phyloP scores from a whole-genome alignment of 2,113 vertebrate species.

The Vidua macroura region DNA sequence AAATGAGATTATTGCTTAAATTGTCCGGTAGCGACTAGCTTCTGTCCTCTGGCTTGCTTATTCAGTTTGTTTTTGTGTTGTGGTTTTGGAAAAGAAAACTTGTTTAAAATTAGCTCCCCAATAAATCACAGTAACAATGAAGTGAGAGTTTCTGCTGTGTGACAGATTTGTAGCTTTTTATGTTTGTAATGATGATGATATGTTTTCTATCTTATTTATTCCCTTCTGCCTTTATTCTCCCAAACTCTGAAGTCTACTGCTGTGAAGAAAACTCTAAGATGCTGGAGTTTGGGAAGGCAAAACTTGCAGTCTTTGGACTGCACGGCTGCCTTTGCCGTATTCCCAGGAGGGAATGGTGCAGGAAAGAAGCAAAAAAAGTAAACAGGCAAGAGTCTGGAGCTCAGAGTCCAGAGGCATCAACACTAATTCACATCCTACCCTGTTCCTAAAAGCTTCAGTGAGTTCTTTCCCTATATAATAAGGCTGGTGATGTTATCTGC shows the following conservation, averaged over 20 bases:
- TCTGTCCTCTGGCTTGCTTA: conserved; percentile 68
- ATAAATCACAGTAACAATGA: conserved; percentile 80
- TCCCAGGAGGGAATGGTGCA: background rate
- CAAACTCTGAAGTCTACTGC: conserved; percentile 40
- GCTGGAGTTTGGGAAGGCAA: background rate
- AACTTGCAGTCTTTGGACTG: background rate
- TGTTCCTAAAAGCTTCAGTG: background rate
- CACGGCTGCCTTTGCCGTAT: background rate
- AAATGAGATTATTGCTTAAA: conserved; percentile 77
- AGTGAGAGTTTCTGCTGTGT: conserved; percentile 74
- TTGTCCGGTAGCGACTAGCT: conserved; percentile 65
- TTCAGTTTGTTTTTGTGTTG: conserved; percentile 72
- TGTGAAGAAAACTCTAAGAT: conserved; percentile 43
- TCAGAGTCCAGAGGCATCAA: background rate
- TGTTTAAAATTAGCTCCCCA: conserved; percentile 77
- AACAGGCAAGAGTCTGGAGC: background rate
- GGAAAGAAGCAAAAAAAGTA: background rate
- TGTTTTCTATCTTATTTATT: conserved; percentile 70
- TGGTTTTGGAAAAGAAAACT: conserved; percentile 61
- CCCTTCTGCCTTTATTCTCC: conserved; percentile 50
- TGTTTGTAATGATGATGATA: conserved; percentile 77
- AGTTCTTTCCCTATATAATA: background rate
- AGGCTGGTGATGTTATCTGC: background rate
- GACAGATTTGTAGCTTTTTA: conserved; percentile 77
- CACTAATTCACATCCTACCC: background rate